Evolutionary conservation across 2,888 invertebrate genomes (phyloP).

Genomic region (Folsomia candida): DNA sequence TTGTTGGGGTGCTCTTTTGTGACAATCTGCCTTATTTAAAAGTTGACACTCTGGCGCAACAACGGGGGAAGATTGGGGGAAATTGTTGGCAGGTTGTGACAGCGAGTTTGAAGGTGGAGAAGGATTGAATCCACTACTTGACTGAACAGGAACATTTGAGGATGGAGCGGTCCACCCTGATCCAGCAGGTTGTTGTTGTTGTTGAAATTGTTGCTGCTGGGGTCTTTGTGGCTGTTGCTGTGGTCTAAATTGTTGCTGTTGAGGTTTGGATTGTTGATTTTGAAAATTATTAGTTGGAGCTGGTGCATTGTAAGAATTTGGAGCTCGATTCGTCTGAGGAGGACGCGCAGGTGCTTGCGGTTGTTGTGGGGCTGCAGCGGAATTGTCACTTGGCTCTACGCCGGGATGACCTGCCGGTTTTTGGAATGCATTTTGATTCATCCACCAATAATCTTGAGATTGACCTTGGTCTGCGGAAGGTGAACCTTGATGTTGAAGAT

Average conservation of each 20-base stretch:
- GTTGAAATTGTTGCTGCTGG: neutral
- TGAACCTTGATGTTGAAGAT: neutral
- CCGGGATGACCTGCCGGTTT: constrained; percentile 49
- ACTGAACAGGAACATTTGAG: neutral
- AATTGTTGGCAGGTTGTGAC: constrained; percentile 1
- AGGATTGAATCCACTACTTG: constrained; percentile 15
- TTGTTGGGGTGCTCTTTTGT: constrained; percentile 10
- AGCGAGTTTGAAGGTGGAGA: constrained; percentile 4
- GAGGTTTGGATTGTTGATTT: neutral
- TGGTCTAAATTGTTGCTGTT: neutral
- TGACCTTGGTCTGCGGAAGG: constrained; percentile 3
- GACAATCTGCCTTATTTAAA: constrained; percentile 38
- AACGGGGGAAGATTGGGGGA: neutral
- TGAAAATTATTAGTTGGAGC: neutral
- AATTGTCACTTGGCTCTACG: constrained; percentile 30
- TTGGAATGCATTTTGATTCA: constrained; percentile 43
- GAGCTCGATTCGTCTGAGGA: neutral
- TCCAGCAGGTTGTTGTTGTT: neutral
- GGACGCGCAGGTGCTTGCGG: neutral
- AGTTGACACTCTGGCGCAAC: constrained; percentile 25
- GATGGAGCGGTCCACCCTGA: neutral
- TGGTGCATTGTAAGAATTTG: constrained; percentile 16
- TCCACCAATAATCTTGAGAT: constrained; percentile 43
- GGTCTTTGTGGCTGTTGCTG: constrained; percentile 16
- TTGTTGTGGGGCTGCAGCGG: constrained; percentile 13